Evolutionary conservation across 2,888 invertebrate species (phyloP), one percentile per base, ranked within the genome.

Genomic region (Rhorus exstirpatorius): DNA sequence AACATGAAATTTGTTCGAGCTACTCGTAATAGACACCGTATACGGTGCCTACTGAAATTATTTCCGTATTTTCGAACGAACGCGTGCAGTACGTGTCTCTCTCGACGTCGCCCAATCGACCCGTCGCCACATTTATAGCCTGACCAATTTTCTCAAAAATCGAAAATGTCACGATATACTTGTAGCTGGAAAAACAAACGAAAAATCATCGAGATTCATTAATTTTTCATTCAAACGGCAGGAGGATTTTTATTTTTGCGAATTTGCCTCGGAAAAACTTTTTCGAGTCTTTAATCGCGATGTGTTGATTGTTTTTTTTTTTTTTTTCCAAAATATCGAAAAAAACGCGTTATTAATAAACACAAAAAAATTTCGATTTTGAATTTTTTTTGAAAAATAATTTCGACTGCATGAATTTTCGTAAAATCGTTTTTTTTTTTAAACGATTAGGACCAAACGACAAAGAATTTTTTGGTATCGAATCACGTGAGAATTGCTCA

Each of bases 11-110:
- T 24, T 31, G 2, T 38, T 3, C 17, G 4, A n/a, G n/a, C 4
- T 84, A 91, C 71, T 91, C 90, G 76, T 90, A 91, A 81, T 91
- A 88, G 55, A 89, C 41, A 1, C 83, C 90, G 4, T 72, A 75
- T 2, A 89, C 87, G 3, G 85, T 84, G 8, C 89, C 91, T 6
- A 85, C 55, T 0, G 89, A 89, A 17, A 85, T 87, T 19, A 89
- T 78, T 26, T 88, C 81, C 0, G 80, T 10, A 74, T 76, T 87
- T 51, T 91, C 90, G 31, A 87, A 84, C 19, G 84, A 75, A 60
- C 86, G 82, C 1, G 81, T 80, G 12, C 89, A 89, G 46, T 89
- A 88, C 1, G 84, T 82, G 55, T 91, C 91, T 49, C 85, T 87
- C 58, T 87, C 75, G 35, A 81, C 19, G 58, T 91, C 90, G 86